phyloP scores from a whole-genome alignment of 2,888 invertebrate genomes.

The Nomada fabriciana region DNA sequence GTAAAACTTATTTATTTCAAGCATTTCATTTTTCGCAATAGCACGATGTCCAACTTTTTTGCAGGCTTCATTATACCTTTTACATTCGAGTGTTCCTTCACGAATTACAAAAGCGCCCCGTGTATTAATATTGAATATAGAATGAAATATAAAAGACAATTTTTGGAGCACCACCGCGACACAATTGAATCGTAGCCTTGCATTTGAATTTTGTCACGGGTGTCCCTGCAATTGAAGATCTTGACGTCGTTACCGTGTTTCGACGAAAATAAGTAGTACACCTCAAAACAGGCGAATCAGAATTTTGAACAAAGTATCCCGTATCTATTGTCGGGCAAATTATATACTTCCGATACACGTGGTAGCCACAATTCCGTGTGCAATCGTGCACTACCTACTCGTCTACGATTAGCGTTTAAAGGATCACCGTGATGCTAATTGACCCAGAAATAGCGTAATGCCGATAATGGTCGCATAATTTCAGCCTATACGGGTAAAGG shows the following conservation, averaged over 20 bases:
- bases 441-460: slow-evolving; percentile 74
- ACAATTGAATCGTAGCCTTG: too few relatives aligned
- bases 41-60: not conserved
- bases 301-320: slow-evolving; percentile 7
- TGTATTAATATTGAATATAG: not conserved
- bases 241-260: not conserved
- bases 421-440: slow-evolving; percentile 69
- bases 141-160: not conserved
- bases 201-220: not conserved
- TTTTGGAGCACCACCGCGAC: too few relatives aligned
- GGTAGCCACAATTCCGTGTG: slow-evolving; percentile 43
- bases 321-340: slow-evolving; percentile 21
- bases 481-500: slow-evolving; percentile 74
- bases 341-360: slow-evolving; percentile 43
- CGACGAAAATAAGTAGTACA: not conserved
- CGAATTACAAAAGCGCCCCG: too few relatives aligned
- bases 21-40: not conserved
- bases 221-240: too few relatives aligned
- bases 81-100: too few relatives aligned
- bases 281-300: not conserved
- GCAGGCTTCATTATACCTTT: too few relatives aligned
- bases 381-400: slow-evolving; percentile 24
- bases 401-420: slow-evolving; percentile 59
- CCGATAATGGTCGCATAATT: slow-evolving; percentile 76
- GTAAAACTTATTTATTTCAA: too few relatives aligned